A percentile compares a stretch with the other conserved stretches of the same genome.
Conservation (phyloP, 2,888 invertebrate species). For the Watsonalla binaria region DNA sequence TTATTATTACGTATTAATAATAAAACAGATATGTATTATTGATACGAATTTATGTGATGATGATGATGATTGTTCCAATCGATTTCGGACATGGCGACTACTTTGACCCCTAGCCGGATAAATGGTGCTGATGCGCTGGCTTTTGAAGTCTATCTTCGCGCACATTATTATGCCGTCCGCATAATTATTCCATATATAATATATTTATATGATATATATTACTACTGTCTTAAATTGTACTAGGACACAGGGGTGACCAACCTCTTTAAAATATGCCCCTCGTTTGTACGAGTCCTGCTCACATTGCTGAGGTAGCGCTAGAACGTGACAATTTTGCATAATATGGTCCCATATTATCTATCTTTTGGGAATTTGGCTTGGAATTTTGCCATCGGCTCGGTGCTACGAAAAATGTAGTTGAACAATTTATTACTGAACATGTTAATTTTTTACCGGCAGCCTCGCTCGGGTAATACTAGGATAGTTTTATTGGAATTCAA, state of each 20-base stretch:
- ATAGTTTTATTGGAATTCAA: too few relatives aligned
- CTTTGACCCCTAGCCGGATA: too few relatives aligned
- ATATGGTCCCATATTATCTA: conserved; percentile 41
- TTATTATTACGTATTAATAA: too few relatives aligned
- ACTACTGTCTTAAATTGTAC: not conserved
- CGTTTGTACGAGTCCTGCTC: conserved; percentile 27
- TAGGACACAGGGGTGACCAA: conserved; percentile 17
- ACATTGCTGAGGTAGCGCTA: conserved; percentile 18
- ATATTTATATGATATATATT: not conserved
- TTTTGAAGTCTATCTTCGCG: too few relatives aligned
- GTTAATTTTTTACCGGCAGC: not conserved
- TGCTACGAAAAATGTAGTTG: conserved; percentile 12
- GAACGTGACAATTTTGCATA: conserved; percentile 51
- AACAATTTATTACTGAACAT: conserved; percentile 5
- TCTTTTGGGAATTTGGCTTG: conserved; percentile 36
- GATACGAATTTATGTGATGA: too few relatives aligned
- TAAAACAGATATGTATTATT: too few relatives aligned
- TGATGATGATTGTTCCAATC: too few relatives aligned
- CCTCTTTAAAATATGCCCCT: conserved; percentile 35
- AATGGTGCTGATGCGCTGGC: too few relatives aligned
- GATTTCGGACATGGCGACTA: too few relatives aligned
- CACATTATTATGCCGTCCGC: too few relatives aligned
- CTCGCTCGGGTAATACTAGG: not conserved
- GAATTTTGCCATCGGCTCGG: conserved; percentile 37
- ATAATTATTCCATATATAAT: too few relatives aligned